phyloP scores from a whole-genome alignment of 2,113 vertebrate species.

The Pluvialis apricaria region DNA sequence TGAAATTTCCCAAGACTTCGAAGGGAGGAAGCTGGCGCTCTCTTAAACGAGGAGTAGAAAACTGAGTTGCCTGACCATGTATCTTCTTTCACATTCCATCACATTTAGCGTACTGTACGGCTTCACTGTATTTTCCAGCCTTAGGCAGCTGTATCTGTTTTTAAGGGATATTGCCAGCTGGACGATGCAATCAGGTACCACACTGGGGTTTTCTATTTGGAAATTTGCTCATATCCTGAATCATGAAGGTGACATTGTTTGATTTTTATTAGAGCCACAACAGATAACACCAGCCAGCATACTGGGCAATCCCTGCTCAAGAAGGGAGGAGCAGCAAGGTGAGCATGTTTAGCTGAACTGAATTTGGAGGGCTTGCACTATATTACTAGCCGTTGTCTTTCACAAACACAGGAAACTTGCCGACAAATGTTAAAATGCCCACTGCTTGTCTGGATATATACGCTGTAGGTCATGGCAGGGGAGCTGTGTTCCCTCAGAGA shows the following conservation, averaged over 20 bases:
- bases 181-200: background rate
- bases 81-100: conserved; percentile 51
- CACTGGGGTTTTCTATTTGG: background rate
- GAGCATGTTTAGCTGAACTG: background rate
- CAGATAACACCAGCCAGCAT: background rate
- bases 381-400: background rate
- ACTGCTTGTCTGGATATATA: background rate
- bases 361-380: background rate
- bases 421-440: background rate
- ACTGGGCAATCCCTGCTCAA: background rate
- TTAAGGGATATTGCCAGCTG: background rate
- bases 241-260: background rate
- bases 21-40: background rate
- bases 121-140: background rate
- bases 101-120: background rate
- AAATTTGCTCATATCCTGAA: background rate
- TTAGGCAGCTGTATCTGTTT: background rate
- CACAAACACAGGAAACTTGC: background rate
- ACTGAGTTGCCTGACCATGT: background rate
- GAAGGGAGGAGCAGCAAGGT: background rate
- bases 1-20: background rate
- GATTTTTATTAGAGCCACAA: background rate
- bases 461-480: background rate
- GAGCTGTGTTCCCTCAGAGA: background rate
- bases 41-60: background rate